A percentile compares a stretch with the other conserved stretches of the same genome.
These are phyloP conservation scores for Aleadryas rufinucha DNA, from an alignment of 2,113 vertebrate genomes.

Conservation along the genomic window DNA sequence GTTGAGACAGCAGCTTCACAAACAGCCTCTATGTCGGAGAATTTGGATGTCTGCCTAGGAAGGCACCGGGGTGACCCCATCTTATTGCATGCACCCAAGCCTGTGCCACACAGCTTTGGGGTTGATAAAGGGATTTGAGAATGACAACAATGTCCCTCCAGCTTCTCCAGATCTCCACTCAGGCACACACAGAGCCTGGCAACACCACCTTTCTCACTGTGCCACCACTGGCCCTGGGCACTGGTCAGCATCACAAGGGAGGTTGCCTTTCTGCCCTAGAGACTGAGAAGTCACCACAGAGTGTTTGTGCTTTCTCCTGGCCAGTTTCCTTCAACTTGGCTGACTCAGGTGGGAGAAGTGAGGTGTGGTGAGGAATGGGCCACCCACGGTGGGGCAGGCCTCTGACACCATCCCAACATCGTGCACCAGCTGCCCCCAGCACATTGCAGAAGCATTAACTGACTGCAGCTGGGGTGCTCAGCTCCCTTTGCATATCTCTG, in stretches of 20 bases:
- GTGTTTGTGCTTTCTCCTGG: neutral
- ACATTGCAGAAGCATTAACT: neutral
- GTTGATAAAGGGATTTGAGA: neutral
- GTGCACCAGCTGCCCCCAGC: rapidly evolving
- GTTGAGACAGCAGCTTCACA: neutral
- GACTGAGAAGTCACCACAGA: neutral
- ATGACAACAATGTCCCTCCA: neutral
- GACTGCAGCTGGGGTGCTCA: neutral
- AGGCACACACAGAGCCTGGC: neutral
- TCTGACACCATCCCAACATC: neutral
- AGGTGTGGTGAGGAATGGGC: neutral
- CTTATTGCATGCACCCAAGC: neutral
- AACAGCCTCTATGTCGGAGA: neutral
- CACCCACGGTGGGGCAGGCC: rapidly evolving
- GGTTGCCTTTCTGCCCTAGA: neutral
- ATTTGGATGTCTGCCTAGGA: neutral
- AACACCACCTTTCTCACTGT: neutral
- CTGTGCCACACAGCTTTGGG: neutral
- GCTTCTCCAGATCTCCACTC: neutral
- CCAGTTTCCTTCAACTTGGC: neutral
- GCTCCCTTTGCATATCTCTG: neutral
- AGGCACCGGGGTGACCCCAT: neutral
- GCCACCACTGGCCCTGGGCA: rapidly evolving
- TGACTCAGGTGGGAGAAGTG: neutral
- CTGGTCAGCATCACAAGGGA: neutral